These are phyloP conservation scores for Aspidoscelis tigris DNA, from an alignment of 2,113 vertebrate species.

Conservation along the genomic window DNA sequence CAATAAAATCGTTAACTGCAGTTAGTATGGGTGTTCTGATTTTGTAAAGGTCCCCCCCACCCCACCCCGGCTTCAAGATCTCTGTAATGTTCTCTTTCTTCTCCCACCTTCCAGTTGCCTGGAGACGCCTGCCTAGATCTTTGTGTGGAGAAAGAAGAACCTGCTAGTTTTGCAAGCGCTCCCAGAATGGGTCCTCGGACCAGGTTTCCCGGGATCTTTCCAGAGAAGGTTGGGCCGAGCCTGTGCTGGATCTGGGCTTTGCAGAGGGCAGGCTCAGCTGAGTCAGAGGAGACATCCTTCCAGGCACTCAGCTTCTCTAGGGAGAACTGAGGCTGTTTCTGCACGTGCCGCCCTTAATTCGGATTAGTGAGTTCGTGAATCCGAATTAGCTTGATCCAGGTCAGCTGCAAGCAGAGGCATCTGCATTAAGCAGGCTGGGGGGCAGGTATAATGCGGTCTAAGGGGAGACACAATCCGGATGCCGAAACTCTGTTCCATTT, in stretches of 20 bases:
- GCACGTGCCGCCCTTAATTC: too few relatives aligned
- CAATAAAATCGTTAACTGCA: conserved; percentile 79
- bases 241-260: conserved; percentile 39
- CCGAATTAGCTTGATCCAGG: too few relatives aligned
- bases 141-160: conserved; percentile 50
- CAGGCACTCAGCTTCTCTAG: background rate
- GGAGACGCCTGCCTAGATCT: conserved; percentile 39
- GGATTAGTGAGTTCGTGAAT: too few relatives aligned
- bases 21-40: conserved; percentile 45
- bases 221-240: conserved; percentile 24
- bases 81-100: conserved; percentile 57
- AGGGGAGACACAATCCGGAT: too few relatives aligned
- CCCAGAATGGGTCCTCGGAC: conserved; percentile 48
- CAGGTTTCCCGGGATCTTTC: conserved; percentile 52
- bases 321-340: background rate
- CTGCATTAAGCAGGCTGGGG: too few relatives aligned
- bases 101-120: conserved; percentile 61
- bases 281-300: background rate
- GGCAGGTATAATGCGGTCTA: too few relatives aligned
- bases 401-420: too few relatives aligned
- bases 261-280: background rate
- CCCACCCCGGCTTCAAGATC: conserved; percentile 39
- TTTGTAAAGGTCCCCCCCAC: background rate
- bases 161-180: conserved; percentile 58
- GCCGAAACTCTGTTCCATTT: too few relatives aligned